Evolutionary conservation across 2,113 vertebrate species (phyloP).

Genomic region (Sakesphorus luctuosus): DNA sequence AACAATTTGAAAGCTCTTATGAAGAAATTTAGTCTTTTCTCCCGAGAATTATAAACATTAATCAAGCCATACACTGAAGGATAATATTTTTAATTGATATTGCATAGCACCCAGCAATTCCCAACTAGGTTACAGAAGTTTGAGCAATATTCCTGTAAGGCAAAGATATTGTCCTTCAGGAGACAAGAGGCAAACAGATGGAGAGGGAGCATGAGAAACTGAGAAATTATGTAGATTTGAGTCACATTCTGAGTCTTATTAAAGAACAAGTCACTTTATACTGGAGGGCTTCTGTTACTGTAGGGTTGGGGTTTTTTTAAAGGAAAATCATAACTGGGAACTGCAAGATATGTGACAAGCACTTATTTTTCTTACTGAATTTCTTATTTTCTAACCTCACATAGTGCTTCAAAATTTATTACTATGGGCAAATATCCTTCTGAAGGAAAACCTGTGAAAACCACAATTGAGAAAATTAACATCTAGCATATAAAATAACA

Average conservation of each 20-base stretch:
- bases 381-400: background rate
- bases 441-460: background rate
- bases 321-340: background rate
- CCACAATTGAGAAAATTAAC: background rate
- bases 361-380: background rate
- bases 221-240: background rate
- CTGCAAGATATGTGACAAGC: background rate
- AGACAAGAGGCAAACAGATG: background rate
- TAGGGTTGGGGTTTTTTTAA: background rate
- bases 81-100: constrained; percentile 21
- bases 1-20: constrained; percentile 1
- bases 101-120: background rate
- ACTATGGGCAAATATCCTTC: background rate
- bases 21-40: background rate
- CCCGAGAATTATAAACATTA: background rate
- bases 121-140: background rate
- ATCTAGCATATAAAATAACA: background rate
- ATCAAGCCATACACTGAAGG: background rate
- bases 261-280: background rate
- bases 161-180: background rate
- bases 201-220: background rate
- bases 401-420: background rate
- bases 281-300: background rate
- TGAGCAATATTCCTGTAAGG: background rate
- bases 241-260: background rate